Percentiles rank a stretch among this genome's conserved stretches.
phyloP scores from a whole-genome alignment of 2,797 vertebrate genomes.

The Protosalanx chinensis region DNA sequence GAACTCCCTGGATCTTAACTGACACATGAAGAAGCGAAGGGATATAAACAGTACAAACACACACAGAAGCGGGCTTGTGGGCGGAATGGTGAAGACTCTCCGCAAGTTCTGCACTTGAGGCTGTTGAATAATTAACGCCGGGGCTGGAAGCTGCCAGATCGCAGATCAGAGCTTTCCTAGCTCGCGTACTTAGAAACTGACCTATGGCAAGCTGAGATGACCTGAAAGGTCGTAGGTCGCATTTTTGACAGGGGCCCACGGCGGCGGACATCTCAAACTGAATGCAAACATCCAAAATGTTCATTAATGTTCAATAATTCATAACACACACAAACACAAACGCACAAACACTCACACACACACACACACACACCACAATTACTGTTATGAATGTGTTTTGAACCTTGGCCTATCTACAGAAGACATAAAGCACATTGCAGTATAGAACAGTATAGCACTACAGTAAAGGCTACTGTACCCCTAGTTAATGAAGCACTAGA shows the following conservation, averaged over 20 bases:
- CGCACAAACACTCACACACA: too few species aligned
- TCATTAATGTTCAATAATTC: neutral
- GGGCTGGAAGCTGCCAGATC: neutral
- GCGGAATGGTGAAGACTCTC: neutral
- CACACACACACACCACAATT: neutral
- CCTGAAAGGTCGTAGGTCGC: neutral
- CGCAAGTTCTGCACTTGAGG: neutral
- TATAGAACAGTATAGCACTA: too few species aligned
- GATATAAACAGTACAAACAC: neutral
- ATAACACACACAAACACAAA: neutral
- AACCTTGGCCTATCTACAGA: neutral
- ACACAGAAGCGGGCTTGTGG: neutral
- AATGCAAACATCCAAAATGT: neutral
- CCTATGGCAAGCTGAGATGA: neutral
- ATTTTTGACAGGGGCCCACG: neutral
- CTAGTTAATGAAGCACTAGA: neutral
- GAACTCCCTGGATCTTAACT: neutral
- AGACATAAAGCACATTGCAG: neutral
- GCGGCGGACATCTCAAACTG: neutral
- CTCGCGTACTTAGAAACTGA: neutral
- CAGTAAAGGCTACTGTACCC: too few species aligned
- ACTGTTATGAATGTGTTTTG: neutral
- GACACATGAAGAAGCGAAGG: neutral
- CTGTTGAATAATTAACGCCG: neutral
- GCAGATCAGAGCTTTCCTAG: neutral